Conservation (phyloP, 1,140 invertebrate species). For the Arctopsyche grandis region DNA sequence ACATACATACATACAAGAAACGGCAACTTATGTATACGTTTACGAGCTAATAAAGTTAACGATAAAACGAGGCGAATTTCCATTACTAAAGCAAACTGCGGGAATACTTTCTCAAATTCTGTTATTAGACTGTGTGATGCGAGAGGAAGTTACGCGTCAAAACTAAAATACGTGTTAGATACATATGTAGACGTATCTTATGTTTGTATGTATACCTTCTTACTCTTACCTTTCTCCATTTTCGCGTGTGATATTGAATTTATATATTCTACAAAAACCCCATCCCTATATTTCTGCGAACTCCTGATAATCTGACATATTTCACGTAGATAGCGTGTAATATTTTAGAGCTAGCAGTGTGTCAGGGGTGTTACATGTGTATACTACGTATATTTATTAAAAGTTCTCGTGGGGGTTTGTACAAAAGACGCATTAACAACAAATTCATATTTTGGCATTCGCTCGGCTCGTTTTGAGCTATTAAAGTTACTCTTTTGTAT, state of each 20-base stretch:
- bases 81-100: constrained; percentile 20
- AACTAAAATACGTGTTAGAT: neutral
- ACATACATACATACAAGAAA: neutral
- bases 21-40: constrained; percentile 20
- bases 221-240: constrained; percentile 1
- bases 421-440: neutral
- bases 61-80: constrained; percentile 25
- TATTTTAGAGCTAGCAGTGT: neutral
- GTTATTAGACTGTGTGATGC: neutral
- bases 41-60: constrained; percentile 30
- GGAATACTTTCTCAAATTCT: constrained; percentile 21
- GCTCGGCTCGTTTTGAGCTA: neutral
- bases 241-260: constrained; percentile 9
- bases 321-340: constrained; percentile 1
- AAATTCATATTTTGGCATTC: constrained; percentile 15
- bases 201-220: too few relatives aligned
- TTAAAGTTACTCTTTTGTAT: neutral
- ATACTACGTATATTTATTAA: too few relatives aligned
- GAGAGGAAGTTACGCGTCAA: constrained; percentile 4
- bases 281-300: neutral
- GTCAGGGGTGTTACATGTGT: too few relatives aligned
- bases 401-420: too few relatives aligned
- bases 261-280: neutral
- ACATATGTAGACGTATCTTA: too few relatives aligned
- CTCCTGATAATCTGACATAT: constrained; percentile 5